Conservation (phyloP, 2,797 vertebrate genomes). For the Paramormyrops hopkinsi region DNA sequence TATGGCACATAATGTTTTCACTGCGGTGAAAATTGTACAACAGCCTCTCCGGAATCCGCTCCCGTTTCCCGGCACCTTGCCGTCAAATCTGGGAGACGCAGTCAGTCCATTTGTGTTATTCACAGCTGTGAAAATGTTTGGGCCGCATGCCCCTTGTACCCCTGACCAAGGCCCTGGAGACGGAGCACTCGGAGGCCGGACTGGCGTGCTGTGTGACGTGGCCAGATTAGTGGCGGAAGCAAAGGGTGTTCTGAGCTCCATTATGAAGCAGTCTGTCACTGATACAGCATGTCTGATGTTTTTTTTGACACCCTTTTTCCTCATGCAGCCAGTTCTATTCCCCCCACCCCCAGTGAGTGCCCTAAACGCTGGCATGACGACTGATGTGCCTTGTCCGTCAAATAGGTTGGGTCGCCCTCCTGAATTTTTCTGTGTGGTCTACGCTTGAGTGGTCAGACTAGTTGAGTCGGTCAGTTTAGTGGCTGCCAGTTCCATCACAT, state of each 20-base stretch:
- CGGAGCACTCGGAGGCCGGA: not conserved
- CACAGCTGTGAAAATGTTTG: not conserved
- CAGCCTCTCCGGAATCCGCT: not conserved
- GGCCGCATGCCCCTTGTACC: not conserved
- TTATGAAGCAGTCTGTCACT: not conserved
- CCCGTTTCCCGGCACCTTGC: not conserved
- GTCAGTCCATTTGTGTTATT: not conserved
- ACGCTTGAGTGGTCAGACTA: not conserved
- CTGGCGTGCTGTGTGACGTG: not conserved
- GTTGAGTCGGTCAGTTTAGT: not conserved
- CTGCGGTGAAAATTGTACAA: not conserved
- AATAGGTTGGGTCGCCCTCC: not conserved
- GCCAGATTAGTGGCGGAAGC: not conserved
- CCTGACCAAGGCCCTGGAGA: not conserved
- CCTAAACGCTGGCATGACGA: not conserved
- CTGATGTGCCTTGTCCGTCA: not conserved
- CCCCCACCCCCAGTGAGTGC: not conserved
- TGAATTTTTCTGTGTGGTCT: not conserved
- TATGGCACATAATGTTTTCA: not conserved
- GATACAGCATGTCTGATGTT: not conserved
- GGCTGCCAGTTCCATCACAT: conserved; percentile 14
- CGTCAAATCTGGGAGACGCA: not conserved
- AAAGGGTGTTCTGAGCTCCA: not conserved
- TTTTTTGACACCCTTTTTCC: not conserved
- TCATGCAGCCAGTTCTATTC: not conserved